Base-by-base conservation (phyloP, 37 sponge, comb jelly and placozoan species). In the Agelas oroides region DNA sequence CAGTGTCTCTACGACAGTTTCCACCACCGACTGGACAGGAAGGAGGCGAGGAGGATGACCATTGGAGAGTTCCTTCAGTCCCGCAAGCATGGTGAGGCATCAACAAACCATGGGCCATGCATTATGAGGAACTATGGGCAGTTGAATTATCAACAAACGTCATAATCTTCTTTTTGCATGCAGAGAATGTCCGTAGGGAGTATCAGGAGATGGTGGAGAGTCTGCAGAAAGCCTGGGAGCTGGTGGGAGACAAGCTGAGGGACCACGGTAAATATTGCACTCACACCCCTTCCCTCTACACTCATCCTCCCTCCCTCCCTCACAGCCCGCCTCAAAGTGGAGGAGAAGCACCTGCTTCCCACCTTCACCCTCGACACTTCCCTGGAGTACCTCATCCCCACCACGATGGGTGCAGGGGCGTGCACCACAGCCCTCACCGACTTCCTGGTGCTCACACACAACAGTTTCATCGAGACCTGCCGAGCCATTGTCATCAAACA, bases 341-440 rank as follows among this genome's bases (percentile, higher is more conserved):
- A 85, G 15, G 76, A 87, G 11, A 34, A 85, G 40, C 73, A 81
- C 72, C 71, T 81, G 1, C 0, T 61, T 16, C 55, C 73, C 5
- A 69, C 37, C 32, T 67, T 88, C 24, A 55, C 63, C 8, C 33
- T 56, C 18, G 70, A 71, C 16, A 60, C 73, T 15, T 57, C 79
- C 1, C 41, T 95, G 59, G 89, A 60, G 12, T 86, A 86, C 39
- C 71, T 95, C 59, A 80, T 95, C 28, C 96, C 96, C 39, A 80
- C 84, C 38, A 77, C 82, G 20, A 75, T 74, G 71, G 90, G 82
- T 20, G 72, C 70, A 56, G 96, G 96, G 27, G 74, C 65, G 12
- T 89, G 87, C 52, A n/a, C n/a, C n/a, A n/a, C n/a, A n/a, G n/a
- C n/a, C n/a, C n/a, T n/a, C n/a, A n/a, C n/a, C n/a, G n/a, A n/a